A percentile compares a stretch with the other conserved stretches of the same genome.
These are phyloP conservation scores for Strongylocentrotus purpuratus DNA, from an alignment of 35 echinoderm and acorn worm genomes.

Conservation along the genomic window DNA sequence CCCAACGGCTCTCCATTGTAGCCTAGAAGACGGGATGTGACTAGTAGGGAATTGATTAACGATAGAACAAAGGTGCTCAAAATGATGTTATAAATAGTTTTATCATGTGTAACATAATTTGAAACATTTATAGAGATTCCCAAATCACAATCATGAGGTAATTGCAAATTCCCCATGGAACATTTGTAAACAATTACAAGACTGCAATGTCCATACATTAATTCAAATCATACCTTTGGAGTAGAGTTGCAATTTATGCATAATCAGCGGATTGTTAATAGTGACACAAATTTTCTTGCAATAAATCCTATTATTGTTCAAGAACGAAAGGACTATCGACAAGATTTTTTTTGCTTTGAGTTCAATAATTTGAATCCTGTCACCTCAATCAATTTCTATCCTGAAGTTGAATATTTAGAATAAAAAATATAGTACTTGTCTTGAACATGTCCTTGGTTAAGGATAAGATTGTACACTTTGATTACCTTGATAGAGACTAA, in stretches of 20 bases:
- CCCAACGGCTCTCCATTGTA: not conserved
- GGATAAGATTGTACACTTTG: not conserved
- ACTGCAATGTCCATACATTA: not conserved
- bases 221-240: not conserved
- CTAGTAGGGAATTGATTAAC: not conserved
- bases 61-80: not conserved
- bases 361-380: not conserved
- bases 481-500: slow-evolving; percentile 6
- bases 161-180: not conserved
- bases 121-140: too few species aligned
- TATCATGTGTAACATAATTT: not conserved
- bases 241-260: too few species aligned
- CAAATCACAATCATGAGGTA: not conserved
- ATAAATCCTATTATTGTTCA: not conserved
- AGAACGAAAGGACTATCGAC: not conserved
- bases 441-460: not conserved
- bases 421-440: not conserved
- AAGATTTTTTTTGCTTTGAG: not conserved
- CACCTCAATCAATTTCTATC: not conserved
- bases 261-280: not conserved
- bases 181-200: not conserved
- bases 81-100: not conserved
- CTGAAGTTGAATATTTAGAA: not conserved
- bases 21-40: not conserved
- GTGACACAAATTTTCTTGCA: too few species aligned